A percentile compares a stretch with the other conserved stretches of the same genome.
Conservation (phyloP, 2,797 vertebrate species). For the Periophthalmus magnuspinnatus region DNA sequence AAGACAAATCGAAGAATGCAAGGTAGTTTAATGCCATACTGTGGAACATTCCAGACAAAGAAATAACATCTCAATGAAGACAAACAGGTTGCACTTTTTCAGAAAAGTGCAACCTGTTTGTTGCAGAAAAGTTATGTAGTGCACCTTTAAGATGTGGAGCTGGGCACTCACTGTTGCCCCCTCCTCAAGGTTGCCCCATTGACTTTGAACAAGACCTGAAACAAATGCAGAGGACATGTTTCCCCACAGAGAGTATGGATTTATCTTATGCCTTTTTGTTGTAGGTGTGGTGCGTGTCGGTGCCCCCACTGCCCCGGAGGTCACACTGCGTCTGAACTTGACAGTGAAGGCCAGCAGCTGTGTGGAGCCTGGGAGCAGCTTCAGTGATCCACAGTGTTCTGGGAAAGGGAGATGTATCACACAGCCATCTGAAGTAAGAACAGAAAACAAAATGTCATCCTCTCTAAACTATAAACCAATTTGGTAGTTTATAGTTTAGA, state of each 20-base stretch:
- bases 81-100: too few relatives aligned
- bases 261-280: conserved; percentile 9
- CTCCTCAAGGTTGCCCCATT: not conserved
- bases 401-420: conserved; percentile 91
- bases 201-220: too few relatives aligned
- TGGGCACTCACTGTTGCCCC: too few relatives aligned
- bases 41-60: too few relatives aligned
- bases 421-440: conserved; percentile 85
- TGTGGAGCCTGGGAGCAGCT: conserved; percentile 76
- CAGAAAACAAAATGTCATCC: not conserved
- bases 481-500: not conserved
- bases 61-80: too few relatives aligned
- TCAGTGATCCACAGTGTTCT: conserved; percentile 84
- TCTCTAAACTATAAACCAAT: not conserved
- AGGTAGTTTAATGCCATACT: too few relatives aligned
- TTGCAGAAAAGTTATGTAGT: too few relatives aligned
- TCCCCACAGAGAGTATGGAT: not conserved
- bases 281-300: conserved; percentile 78
- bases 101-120: too few relatives aligned
- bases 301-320: conserved; percentile 75
- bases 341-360: conserved; percentile 91
- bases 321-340: conserved; percentile 89
- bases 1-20: too few relatives aligned
- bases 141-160: too few relatives aligned
- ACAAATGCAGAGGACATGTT: not conserved